Conservation (phyloP, 1,140 invertebrate genomes). For the Orchesella cincta region DNA sequence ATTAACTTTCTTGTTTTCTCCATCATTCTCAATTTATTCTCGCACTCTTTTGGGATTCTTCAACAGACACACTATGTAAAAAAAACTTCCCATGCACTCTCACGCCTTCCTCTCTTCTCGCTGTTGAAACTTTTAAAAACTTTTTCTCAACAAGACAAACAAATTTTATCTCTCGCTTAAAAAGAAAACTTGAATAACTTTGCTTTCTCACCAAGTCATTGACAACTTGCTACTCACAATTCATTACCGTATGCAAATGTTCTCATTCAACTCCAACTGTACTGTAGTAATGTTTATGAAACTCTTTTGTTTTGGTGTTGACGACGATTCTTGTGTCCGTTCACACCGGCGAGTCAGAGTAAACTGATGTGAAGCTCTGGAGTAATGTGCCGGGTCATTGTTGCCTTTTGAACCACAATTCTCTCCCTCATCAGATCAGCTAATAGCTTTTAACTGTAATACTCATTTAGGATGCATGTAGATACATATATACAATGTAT, state of each 20-base stretch:
- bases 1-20: not conserved
- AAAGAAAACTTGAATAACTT: not conserved
- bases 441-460: not conserved
- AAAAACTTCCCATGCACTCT: too few species aligned
- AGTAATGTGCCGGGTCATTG: not conserved
- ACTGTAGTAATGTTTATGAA: too few species aligned
- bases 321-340: too few species aligned
- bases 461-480: too few species aligned
- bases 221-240: not conserved
- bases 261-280: too few species aligned
- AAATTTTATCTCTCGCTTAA: not conserved
- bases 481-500: too few species aligned
- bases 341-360: not conserved
- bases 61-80: too few species aligned
- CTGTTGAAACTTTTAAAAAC: not conserved
- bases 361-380: not conserved
- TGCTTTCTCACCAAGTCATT: not conserved
- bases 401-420: not conserved
- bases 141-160: not conserved
- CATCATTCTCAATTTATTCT: constrained; percentile 1
- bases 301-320: too few species aligned
- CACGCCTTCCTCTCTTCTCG: not conserved
- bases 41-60: too few species aligned
- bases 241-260: not conserved
- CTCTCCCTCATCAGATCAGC: not conserved